Percentiles rank a stretch among this genome's conserved stretches.
Conservation (phyloP, 2,797 vertebrate species). For the Melanotaenia pygmaea region DNA sequence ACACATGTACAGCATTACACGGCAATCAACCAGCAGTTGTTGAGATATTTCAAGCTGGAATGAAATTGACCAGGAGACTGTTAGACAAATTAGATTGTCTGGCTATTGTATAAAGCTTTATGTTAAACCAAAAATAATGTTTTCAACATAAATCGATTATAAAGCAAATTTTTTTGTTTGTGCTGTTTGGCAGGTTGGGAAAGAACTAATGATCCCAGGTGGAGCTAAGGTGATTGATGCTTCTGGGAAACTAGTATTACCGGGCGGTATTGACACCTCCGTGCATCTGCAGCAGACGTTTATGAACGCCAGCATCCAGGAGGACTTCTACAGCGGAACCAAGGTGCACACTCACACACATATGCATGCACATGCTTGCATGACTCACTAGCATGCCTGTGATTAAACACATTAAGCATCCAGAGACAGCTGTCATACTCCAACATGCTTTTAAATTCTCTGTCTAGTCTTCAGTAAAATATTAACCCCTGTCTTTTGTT, state of each 20-base stretch:
- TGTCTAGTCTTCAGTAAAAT: constrained; percentile 15
- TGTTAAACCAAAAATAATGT: background rate
- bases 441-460: constrained; percentile 23
- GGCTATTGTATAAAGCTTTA: background rate
- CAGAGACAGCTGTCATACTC: constrained; percentile 51
- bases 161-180: background rate
- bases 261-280: constrained; percentile 95
- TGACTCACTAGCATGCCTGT: constrained; percentile 28
- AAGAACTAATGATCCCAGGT: constrained; percentile 97
- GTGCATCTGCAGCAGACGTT: constrained; percentile 96
- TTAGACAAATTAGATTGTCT: background rate
- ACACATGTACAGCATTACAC: background rate
- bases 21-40: background rate
- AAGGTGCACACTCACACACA: constrained; percentile 84
- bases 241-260: constrained; percentile 95
- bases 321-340: constrained; percentile 98
- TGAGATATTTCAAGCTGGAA: background rate
- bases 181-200: constrained; percentile 85
- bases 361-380: constrained; percentile 21
- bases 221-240: constrained; percentile 98
- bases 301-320: constrained; percentile 94
- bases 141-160: background rate
- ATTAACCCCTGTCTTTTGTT: constrained; percentile 6
- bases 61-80: background rate
- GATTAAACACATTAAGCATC: constrained; percentile 42